Evolutionary conservation across 2,797 vertebrate genomes (phyloP), one percentile per base, ranked within the genome.

Genomic region (Xyrichtys novacula): DNA sequence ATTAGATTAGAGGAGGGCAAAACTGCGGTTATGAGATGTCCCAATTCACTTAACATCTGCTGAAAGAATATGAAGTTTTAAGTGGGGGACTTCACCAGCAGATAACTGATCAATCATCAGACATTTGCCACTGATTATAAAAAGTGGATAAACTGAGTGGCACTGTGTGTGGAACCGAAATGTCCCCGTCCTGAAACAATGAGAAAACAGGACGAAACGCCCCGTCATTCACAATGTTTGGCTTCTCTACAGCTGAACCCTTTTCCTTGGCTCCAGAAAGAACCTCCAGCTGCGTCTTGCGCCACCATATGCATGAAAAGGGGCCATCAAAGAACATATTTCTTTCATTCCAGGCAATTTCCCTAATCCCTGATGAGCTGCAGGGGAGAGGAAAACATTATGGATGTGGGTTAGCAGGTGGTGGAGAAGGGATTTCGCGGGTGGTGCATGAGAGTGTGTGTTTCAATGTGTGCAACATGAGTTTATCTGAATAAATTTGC

Each of bases 301-400:
- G 89, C 90, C 91, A 90, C 90, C 90, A 89, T 89, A 90, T 90
- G 92, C 90, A 91, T 89, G 85, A 92, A 90, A 92, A 92, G 85
- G 81, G 83, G 66, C 92, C 91, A 93, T 94, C 92, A 94, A 93
- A 94, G 91, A 94, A 90, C 90, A 93, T 90, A 94, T 92, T 94
- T 94, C 87, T 92, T 93, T 94, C 89, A 92, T 93, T 94, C 92
- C 91, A 87, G 85, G 89, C 93, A 92, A 94, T 94, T 94, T 94
- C 92, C 93, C 91, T 94, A 94, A 94, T 94, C 93, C 90, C 91
- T 82, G 90, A 93, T 92, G 90, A 93, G 92, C 92, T 91, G 88
- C 88, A 86, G 88, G 92, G 90, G 86, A 93, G 85, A 91, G 83
- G 85, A 89, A 90, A 91, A 90, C 80, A 90, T 90, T 91, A 86